Evolutionary conservation across 2,797 vertebrate genomes (phyloP).

Genomic region (Rhadinocentrus ornatus): DNA sequence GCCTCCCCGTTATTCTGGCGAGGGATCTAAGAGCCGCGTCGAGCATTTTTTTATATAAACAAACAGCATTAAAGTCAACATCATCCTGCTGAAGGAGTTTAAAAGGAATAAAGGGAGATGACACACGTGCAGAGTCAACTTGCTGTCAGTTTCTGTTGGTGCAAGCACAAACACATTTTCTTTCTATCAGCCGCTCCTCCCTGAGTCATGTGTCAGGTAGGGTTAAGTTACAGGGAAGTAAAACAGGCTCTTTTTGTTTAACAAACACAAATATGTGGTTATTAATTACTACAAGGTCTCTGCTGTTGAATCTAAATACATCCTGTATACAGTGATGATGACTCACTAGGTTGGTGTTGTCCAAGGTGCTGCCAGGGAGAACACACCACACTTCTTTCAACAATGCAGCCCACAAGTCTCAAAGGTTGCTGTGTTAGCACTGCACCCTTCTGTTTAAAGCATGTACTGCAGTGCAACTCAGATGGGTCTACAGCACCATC

Average conservation of each 20-base stretch:
- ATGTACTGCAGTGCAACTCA: neutral
- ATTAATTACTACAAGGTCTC: conserved; percentile 66
- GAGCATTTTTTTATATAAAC: conserved; percentile 41
- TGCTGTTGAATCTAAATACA: conserved; percentile 57
- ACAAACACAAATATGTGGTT: conserved; percentile 49
- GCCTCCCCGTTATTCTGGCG: conserved; percentile 52
- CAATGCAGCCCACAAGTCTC: conserved; percentile 31
- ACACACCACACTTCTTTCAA: conserved; percentile 59
- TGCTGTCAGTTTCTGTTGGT: conserved; percentile 13
- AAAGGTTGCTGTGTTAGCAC: conserved; percentile 22
- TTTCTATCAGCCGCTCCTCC: conserved; percentile 21
- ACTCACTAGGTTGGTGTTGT: conserved; percentile 74
- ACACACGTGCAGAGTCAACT: conserved; percentile 15
- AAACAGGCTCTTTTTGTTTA: conserved; percentile 21
- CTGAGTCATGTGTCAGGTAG: conserved; percentile 2
- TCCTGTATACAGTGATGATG: conserved; percentile 66
- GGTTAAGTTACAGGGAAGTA: conserved; percentile 27
- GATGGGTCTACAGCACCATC: conserved; percentile 46
- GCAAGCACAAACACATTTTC: conserved; percentile 7
- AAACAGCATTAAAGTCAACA: conserved; percentile 28
- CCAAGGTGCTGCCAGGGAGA: conserved; percentile 67
- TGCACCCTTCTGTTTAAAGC: conserved; percentile 60
- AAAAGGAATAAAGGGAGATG: conserved; percentile 13
- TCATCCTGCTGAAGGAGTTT: conserved; percentile 19
- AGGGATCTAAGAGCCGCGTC: conserved; percentile 45